Evolutionary conservation across 1,140 invertebrate genomes (phyloP), one percentile per base, ranked within the genome.

Genomic region (Homalodisca vitripennis): DNA sequence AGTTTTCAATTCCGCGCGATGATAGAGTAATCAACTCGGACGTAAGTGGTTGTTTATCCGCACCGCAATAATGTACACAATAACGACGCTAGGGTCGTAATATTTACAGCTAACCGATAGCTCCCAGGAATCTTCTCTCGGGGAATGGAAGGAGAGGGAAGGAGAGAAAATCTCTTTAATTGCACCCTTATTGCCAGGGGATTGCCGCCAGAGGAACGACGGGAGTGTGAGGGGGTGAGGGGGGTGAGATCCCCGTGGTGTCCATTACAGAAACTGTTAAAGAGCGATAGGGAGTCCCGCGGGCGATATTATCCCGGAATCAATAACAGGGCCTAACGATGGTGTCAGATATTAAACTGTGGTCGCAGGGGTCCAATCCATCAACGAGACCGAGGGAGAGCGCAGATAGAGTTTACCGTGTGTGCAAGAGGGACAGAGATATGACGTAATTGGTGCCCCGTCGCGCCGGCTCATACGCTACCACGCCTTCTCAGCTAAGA

Each of bases 251-350:
- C 55, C 55, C 55, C 24, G 10, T n/a, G 55, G 55, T 27, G 55
- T 60, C 55, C 55, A 60, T 60, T 60, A 60, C n/a, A 27, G 55
- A 60, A 60, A 60, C 55, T 60, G 55, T 60, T 60, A 60, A 60
- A 26, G 22, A 27, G 55, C 55, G 55, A 60, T 60, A 60, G 55
- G 55, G 26, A 27, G 14, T 60, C 55, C 55, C 55, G 55, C 14
- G 55, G n/a, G 55, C 22, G 55, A 60, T 60, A 60, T 60, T 60
- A 60, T 60, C 55, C 55, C 55, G 55, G 29, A 60, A 60, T 60
- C 55, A 60, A 60, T 60, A 60, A 60, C 55, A 13, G 26, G 55
- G 55, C 55, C 55, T 60, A 60, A 60, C 55, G 22, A 60, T 60
- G 55, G 26, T 60, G 55, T 60, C 55, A 60, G 55, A 60, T 60